phyloP scores from a whole-genome alignment of 2,888 invertebrate species.

The Catocala fraxini region DNA sequence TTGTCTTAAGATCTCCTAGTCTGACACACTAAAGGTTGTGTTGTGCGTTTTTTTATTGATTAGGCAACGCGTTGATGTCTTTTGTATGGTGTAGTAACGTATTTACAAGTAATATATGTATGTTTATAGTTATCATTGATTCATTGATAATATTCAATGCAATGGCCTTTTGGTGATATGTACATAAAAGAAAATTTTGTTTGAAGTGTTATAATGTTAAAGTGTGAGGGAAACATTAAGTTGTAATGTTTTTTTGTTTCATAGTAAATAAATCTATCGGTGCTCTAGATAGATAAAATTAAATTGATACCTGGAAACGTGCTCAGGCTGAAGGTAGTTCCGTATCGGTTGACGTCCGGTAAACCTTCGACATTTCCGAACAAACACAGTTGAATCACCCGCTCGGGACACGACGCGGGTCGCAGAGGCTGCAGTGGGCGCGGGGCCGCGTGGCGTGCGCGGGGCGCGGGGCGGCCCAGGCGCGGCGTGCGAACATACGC shows the following conservation, averaged over 20 bases:
- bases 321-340: slow-evolving; percentile 82
- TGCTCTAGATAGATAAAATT: slow-evolving; percentile 66
- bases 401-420: slow-evolving; percentile 32
- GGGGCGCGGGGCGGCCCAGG: slow-evolving; percentile 37
- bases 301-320: slow-evolving; percentile 81
- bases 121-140: too few species aligned
- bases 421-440: slow-evolving; percentile 22
- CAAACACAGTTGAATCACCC: slow-evolving; percentile 78
- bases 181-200: background rate
- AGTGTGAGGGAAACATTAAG: background rate
- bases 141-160: background rate
- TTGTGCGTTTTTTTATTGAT: slow-evolving; percentile 17
- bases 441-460: slow-evolving; percentile 28
- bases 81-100: slow-evolving; percentile 46
- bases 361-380: slow-evolving; percentile 86
- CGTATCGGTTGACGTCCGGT: slow-evolving; percentile 84
- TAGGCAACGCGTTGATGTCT: slow-evolving; percentile 63
- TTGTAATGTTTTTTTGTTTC: background rate
- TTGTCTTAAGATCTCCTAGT: too few species aligned
- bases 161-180: background rate
- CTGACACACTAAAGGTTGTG: too few species aligned
- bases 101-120: background rate
- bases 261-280: slow-evolving; percentile 41
- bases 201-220: too few species aligned
- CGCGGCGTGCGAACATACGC: slow-evolving; percentile 71